Evolutionary conservation across 53 echinoderm and acorn worm species (phyloP), one percentile per base, ranked within the genome.

Genomic region (Arbacia lixula): DNA sequence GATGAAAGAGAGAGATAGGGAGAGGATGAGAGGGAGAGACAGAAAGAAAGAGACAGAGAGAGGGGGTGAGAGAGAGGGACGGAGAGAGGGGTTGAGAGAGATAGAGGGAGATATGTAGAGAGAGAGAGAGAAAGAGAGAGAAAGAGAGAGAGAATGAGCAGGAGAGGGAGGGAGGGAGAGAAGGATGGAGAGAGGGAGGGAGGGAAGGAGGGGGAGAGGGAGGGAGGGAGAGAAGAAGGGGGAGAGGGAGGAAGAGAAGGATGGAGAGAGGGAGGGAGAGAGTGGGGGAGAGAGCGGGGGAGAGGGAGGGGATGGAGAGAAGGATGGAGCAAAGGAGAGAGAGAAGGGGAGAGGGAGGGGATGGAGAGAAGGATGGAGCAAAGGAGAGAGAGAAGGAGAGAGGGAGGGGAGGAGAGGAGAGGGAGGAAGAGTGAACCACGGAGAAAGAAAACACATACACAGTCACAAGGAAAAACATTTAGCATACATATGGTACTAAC

Each of bases 171-270:
- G 12, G 31, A 27, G 20, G 29, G n/a, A 35, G 28, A 71, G 50
- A 40, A 36, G 32, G 71, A 52, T 38, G 58, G 58, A 68, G 57
- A 72, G n/a, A 17, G 26, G 19, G 16, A 21, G 19, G 21, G 21
- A 5, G 14, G 46, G n/a, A n/a, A n/a, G n/a, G n/a, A 46, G 14
- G 46, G 46, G 17, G n/a, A 68, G 29, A 6, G 20, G 9, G 9
- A 37, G 66, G 57, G 50, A 84, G 53, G 65, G 58, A 69, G n/a
- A 20, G 17, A 65, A 39, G 27, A 32, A 29, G 27, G n/a, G 14
- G 14, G 6, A 71, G 12, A 68, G 25, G 29, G 34, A 30, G 20
- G 30, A 0, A 22, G 25, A 68, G 5, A 71, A 12, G 50, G 22
- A 29, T 29, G 2, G 12, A 24, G 10, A 30, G 26, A 71, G 28